Evolutionary conservation across 2,888 invertebrate genomes (phyloP).

Genomic region (Leucoptera coffeella): DNA sequence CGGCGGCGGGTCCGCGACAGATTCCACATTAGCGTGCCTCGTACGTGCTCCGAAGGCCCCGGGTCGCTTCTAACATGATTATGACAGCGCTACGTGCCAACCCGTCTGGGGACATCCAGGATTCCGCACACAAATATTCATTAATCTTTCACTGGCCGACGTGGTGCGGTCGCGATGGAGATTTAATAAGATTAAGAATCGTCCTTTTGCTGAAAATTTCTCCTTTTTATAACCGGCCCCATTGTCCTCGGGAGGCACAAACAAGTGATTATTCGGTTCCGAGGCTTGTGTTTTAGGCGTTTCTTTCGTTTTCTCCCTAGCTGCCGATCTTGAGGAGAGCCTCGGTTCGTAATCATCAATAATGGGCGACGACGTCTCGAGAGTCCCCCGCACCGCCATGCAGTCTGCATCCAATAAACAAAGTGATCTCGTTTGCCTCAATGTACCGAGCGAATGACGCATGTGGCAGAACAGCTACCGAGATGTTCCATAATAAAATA

Average conservation of each 20-base stretch:
- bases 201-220: constrained; percentile 51
- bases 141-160: constrained; percentile 54
- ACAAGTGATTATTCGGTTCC: too few relatives aligned
- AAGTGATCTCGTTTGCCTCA: too few relatives aligned
- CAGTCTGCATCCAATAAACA: too few relatives aligned
- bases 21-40: constrained; percentile 12
- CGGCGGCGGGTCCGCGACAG: constrained; percentile 12
- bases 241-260: constrained; percentile 11
- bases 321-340: too few relatives aligned
- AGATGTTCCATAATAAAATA: too few relatives aligned
- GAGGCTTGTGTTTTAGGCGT: too few relatives aligned
- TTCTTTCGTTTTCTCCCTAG: too few relatives aligned
- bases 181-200: constrained; percentile 55
- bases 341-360: too few relatives aligned
- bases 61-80: constrained; percentile 49
- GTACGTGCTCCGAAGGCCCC: constrained; percentile 34
- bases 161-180: constrained; percentile 51
- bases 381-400: constrained; percentile 19
- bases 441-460: too few relatives aligned
- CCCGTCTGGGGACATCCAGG: constrained; percentile 43
- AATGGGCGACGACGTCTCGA: too few relatives aligned
- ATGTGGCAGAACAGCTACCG: too few relatives aligned
- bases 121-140: constrained; percentile 53
- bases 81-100: constrained; percentile 51
- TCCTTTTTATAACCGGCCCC: constrained; percentile 47